Conservation (phyloP, 2,797 vertebrate species). For the Hipposideros larvatus region DNA sequence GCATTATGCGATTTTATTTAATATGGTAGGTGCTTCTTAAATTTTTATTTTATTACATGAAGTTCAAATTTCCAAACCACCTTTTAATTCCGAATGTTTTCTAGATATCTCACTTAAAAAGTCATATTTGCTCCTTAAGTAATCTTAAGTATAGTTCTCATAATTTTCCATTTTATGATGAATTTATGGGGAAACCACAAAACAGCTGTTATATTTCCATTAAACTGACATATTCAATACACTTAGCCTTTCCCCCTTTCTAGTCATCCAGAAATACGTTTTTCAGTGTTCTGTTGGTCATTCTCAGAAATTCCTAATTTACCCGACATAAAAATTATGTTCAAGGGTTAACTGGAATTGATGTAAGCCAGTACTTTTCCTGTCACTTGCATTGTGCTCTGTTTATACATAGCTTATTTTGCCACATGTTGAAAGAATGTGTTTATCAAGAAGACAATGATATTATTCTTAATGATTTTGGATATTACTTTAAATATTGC, state of each 20-base stretch:
- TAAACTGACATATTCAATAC: background rate
- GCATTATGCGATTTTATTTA: background rate
- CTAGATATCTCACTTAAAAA: background rate
- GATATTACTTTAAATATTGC: conserved; percentile 15
- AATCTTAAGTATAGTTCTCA: background rate
- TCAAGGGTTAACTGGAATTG: background rate
- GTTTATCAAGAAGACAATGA: background rate
- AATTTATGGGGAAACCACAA: background rate
- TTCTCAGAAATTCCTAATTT: background rate
- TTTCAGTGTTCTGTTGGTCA: background rate
- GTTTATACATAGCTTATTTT: conserved; percentile 6
- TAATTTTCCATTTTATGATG: background rate
- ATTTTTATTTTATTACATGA: conserved; percentile 20
- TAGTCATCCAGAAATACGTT: background rate
- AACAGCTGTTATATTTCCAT: background rate
- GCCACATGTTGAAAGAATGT: background rate
- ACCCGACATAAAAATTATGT: background rate
- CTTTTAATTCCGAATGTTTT: conserved; percentile 52
- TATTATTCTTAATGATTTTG: background rate
- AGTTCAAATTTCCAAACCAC: conserved; percentile 41
- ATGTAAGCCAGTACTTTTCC: background rate
- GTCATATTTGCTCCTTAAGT: background rate
- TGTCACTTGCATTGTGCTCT: background rate
- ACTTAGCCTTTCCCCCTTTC: background rate
- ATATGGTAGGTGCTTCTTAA: conserved; percentile 1